A percentile compares a stretch with the other conserved stretches of the same genome.
Evolutionary conservation across 1,140 invertebrate genomes (phyloP).

Genomic region (Drosophila triauraria): DNA sequence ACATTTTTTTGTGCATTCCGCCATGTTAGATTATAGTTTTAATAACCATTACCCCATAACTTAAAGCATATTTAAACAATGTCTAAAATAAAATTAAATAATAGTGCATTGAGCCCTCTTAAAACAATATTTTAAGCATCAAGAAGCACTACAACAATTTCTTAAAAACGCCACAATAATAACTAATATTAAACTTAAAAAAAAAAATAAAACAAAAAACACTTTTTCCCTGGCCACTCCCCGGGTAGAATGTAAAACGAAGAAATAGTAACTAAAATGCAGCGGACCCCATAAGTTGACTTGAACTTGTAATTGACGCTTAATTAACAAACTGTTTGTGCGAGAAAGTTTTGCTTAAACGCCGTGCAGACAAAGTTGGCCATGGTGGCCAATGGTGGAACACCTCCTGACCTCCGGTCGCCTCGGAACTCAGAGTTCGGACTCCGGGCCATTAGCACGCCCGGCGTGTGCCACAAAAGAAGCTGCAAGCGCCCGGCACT

Average conservation of each 20-base stretch:
- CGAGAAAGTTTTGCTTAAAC: conserved; percentile 50
- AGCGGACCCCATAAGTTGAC: conserved; percentile 13
- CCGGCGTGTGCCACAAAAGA: conserved; percentile 61
- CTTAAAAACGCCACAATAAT: not conserved
- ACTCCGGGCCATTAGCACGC: conserved; percentile 59
- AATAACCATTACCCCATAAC: too few relatives aligned
- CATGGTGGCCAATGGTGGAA: conserved; percentile 1
- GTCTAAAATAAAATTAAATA: too few relatives aligned
- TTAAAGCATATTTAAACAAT: too few relatives aligned
- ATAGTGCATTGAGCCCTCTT: not conserved
- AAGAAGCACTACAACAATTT: too few relatives aligned
- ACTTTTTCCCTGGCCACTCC: not conserved
- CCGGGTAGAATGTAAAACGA: not conserved
- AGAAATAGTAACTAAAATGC: conserved; percentile 6
- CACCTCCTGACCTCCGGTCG: conserved; percentile 9
- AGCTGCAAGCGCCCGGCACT: conserved; percentile 27
- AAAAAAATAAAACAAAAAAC: not conserved
- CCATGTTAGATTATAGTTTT: too few relatives aligned
- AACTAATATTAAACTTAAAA: not conserved
- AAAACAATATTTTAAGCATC: not conserved
- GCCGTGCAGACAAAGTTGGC: conserved; percentile 33
- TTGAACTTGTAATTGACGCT: conserved; percentile 33
- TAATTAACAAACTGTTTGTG: conserved; percentile 47
- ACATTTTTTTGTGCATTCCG: too few relatives aligned
- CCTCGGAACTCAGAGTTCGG: not conserved